These are phyloP conservation scores for Pocillopora grandis DNA, from an alignment of 92 coral and sea anemone species.

Conservation along the genomic window DNA sequence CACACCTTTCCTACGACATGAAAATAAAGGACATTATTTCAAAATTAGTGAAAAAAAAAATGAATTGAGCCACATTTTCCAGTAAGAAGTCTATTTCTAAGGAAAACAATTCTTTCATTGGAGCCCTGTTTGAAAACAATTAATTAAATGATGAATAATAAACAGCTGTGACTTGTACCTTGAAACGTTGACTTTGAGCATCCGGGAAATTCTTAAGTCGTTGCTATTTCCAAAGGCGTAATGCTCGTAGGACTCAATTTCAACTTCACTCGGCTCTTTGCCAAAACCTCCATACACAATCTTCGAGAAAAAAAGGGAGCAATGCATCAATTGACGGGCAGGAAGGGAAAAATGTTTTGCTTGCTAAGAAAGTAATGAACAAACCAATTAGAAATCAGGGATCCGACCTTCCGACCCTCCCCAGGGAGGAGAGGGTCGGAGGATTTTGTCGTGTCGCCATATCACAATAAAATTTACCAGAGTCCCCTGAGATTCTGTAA, in stretches of 20 bases:
- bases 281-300: constrained; percentile 28
- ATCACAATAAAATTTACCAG: no score
- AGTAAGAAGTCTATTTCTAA: no score
- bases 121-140: no score
- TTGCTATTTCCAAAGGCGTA: neutral
- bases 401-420: no score
- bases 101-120: no score
- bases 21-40: neutral
- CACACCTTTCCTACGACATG: constrained; percentile 56
- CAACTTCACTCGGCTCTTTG: neutral
- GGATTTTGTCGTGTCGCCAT: no score
- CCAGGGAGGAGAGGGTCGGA: no score
- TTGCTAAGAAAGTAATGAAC: neutral
- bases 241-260: neutral
- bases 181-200: neutral
- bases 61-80: neutral
- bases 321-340: neutral
- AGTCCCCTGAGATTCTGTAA: no score
- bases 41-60: neutral
- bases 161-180: neutral
- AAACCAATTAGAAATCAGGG: neutral
- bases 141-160: no score
- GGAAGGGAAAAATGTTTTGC: neutral
- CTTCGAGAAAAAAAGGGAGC: neutral
- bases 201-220: neutral